These are phyloP conservation scores for Epistrophe grossulariae DNA, from an alignment of 2,888 invertebrate genomes.

Conservation along the genomic window DNA sequence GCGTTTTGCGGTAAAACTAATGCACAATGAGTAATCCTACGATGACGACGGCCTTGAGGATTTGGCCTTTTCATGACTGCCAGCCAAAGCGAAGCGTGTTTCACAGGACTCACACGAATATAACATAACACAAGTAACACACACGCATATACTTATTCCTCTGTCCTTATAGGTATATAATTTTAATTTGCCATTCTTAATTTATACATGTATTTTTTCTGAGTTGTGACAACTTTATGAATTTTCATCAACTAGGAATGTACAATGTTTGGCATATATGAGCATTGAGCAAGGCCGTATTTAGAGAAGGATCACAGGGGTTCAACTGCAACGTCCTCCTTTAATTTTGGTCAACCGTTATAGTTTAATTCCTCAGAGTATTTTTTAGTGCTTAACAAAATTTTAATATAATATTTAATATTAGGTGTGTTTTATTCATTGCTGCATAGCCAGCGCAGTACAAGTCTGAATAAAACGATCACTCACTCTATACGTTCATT, in stretches of 20 bases:
- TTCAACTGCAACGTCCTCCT: neutral
- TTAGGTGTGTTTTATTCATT: no score
- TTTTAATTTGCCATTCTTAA: neutral
- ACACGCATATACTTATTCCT: neutral
- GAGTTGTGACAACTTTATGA: neutral
- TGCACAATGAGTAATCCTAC: conserved; percentile 57
- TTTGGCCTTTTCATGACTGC: conserved; percentile 27
- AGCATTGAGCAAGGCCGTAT: neutral
- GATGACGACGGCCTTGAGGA: conserved; percentile 43
- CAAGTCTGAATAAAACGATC: no score
- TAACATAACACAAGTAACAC: neutral
- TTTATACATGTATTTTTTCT: neutral
- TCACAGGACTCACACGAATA: conserved; percentile 24
- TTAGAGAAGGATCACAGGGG: neutral
- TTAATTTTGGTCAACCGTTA: no score
- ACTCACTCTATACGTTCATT: no score
- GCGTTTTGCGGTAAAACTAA: conserved; percentile 54
- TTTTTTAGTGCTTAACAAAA: no score
- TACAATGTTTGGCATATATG: neutral
- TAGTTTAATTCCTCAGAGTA: no score
- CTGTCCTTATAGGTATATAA: neutral
- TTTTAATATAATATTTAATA: no score
- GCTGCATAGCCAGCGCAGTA: no score
- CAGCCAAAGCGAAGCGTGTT: neutral
- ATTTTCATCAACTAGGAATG: neutral